Evolutionary conservation across 2,888 invertebrate genomes (phyloP).

Genomic region (Lathronympha strigana): DNA sequence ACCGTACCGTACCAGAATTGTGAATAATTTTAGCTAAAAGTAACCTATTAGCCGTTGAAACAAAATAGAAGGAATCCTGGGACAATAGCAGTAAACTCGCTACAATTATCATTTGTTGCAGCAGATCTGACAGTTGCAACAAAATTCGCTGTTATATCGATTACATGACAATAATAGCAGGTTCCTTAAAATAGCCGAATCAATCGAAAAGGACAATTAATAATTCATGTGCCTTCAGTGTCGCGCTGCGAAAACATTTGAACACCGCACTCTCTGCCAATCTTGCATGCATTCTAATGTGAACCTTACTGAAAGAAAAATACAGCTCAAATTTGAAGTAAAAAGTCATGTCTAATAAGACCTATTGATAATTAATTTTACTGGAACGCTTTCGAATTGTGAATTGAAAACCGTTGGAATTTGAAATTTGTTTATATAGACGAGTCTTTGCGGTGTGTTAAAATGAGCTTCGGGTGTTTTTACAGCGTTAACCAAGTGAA

Average conservation of each 20-base stretch:
- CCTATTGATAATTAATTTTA: background rate
- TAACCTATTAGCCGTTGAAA: too few relatives aligned
- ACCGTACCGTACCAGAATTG: too few relatives aligned
- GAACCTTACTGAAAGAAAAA: background rate
- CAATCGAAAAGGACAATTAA: conserved; percentile 16
- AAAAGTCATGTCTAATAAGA: conserved; percentile 1
- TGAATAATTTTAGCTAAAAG: too few relatives aligned
- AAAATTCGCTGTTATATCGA: background rate
- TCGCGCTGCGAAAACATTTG: conserved; percentile 10
- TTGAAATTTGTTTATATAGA: conserved; percentile 38
- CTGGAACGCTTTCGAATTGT: conserved; percentile 21
- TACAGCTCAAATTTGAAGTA: conserved; percentile 2
- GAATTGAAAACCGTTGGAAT: conserved; percentile 35
- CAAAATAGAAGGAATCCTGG: too few relatives aligned
- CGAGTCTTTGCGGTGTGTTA: conserved; percentile 30
- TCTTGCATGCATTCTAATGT: conserved; percentile 8
- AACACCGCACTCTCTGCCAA: background rate
- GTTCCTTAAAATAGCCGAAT: conserved; percentile 7
- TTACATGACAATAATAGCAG: background rate
- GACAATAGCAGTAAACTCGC: too few relatives aligned
- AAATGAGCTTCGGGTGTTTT: conserved; percentile 24
- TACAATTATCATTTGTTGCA: too few relatives aligned
- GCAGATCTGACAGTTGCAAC: too few relatives aligned
- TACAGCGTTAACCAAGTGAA: conserved; percentile 5
- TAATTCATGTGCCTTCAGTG: conserved; percentile 12